Evolutionary conservation across 2,113 vertebrate genomes (phyloP).

Genomic region (Struthio camelus): DNA sequence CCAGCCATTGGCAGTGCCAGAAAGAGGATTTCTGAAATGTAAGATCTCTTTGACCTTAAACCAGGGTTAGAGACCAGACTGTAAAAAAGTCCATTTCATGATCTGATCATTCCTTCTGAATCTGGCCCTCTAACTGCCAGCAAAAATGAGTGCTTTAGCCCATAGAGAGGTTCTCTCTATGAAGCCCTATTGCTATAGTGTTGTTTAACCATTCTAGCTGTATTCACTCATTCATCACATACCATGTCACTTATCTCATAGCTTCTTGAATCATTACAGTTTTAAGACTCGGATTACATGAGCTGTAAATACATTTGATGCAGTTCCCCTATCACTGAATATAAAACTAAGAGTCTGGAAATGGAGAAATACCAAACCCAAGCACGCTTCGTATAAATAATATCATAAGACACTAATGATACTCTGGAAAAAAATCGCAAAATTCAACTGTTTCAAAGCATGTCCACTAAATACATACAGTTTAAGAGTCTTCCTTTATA

Average conservation of each 20-base stretch:
- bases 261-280: background rate
- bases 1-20: background rate
- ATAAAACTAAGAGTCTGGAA: slow-evolving; percentile 1
- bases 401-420: background rate
- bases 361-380: background rate
- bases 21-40: background rate
- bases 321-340: background rate
- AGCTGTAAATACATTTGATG: slow-evolving; percentile 30
- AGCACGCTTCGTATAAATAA: background rate
- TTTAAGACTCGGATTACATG: background rate
- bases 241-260: background rate
- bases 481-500: background rate
- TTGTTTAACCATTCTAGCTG: background rate
- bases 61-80: background rate
- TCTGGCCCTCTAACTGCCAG: background rate
- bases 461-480: background rate
- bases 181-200: background rate
- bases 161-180: background rate
- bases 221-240: background rate
- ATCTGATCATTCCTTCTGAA: background rate
- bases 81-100: background rate
- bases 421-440: background rate
- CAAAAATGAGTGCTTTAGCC: background rate
- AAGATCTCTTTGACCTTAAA: background rate
- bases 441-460: background rate